Base-by-base conservation (phyloP, 1,140 invertebrate genomes). In the Spodoptera frugiperda region DNA sequence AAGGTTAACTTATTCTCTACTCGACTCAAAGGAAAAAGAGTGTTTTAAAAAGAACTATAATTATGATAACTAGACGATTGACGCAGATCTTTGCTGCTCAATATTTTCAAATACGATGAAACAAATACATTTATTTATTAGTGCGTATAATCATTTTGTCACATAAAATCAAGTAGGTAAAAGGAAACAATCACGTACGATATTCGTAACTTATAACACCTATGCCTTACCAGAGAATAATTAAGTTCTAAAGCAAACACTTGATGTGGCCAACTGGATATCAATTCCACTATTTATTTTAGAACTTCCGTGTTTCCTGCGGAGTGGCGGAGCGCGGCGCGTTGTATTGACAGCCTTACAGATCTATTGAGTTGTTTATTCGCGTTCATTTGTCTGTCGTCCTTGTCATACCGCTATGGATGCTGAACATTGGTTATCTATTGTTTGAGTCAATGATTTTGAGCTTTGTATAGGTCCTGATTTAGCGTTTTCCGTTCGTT, bases 361-460 rank as follows among this genome's bases (percentile, higher is more conserved):
- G 44, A 67, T 25, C 44, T 67, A 67, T 67, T 14, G 63, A 67
- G 63, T 67, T 67, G 63, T 67, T 67, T 67, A 67, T 48, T 67
- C 63, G 63, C 63, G 19, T 67, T 67, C 63, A 67, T 67, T 67
- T 67, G 63, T 67, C 63, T 67, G 63, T 67, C 44, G 63, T 48
- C 63, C 39, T 48, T 67, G 63, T 67, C 44, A 63, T 63, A 15
- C 30, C 30, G 59, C 33, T 25, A 9, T 21, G 39, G 59, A 63
- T 63, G 39, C 14, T 44, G 15, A 67, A 49, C 63, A 46, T 4
- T 67, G 59, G n/a, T 67, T 67, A 67, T 67, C 14, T 67, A 25
- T 67, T 49, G 44, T 14, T 17, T 48, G 61, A 65, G 46, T 48
- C 4, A 15, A 67, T 67, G 39, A 67, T 67, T 67, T 67, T 49